phyloP scores from a whole-genome alignment of 2,888 invertebrate species.

The Agrochola lychnidis region DNA sequence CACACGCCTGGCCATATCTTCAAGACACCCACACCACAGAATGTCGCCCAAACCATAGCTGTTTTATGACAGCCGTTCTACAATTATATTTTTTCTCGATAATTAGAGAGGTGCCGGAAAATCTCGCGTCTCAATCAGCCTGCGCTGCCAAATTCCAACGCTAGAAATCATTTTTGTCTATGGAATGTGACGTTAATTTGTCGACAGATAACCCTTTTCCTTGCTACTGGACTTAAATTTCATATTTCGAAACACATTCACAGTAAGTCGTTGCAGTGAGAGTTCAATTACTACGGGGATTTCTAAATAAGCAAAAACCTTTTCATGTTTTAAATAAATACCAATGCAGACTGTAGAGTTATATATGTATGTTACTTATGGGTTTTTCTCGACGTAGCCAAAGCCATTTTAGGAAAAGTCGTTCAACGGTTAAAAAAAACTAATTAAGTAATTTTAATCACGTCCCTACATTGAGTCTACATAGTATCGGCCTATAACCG shows the following conservation, averaged over 20 bases:
- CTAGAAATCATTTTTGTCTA: constrained; percentile 39
- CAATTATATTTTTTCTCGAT: constrained; percentile 50
- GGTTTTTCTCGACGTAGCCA: constrained; percentile 59
- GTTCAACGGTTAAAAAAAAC: neutral
- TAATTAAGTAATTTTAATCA: constrained; percentile 47
- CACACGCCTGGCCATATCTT: constrained; percentile 75
- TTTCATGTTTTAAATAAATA: constrained; percentile 28
- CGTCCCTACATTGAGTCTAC: constrained; percentile 21
- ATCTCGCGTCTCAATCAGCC: constrained; percentile 26
- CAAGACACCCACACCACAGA: constrained; percentile 66
- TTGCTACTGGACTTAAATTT: constrained; percentile 22
- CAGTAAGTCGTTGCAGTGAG: constrained; percentile 22
- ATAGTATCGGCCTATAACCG: constrained; percentile 3
- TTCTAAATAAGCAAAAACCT: constrained; percentile 44
- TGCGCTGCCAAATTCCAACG: constrained; percentile 48
- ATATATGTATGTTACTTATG: constrained; percentile 24
- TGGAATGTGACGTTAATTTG: constrained; percentile 43
- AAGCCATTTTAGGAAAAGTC: constrained; percentile 59
- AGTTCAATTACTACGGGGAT: constrained; percentile 40
- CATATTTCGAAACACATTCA: constrained; percentile 47
- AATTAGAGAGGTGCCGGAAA: constrained; percentile 57
- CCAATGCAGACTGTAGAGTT: constrained; percentile 8
- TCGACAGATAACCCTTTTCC: constrained; percentile 22
- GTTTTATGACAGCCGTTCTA: constrained; percentile 54
- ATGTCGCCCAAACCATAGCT: constrained; percentile 51